Percentiles rank a stretch among this genome's conserved stretches.
Conservation (phyloP, 1,140 invertebrate species). For the Rhynchophorus ferrugineus region DNA sequence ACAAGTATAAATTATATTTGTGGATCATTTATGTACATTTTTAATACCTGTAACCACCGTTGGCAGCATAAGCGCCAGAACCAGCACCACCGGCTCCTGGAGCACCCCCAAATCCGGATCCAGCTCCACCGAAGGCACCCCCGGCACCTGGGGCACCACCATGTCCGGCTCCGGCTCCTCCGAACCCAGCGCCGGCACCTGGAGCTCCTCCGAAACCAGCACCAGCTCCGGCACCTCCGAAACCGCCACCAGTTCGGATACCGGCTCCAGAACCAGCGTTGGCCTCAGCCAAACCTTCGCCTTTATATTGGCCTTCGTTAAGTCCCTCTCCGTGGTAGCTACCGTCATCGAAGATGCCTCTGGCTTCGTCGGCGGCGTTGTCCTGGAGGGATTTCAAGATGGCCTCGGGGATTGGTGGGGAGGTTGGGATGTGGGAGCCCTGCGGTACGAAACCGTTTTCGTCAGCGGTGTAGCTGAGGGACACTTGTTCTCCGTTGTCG, state of each 20-base stretch:
- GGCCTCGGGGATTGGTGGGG: constrained; percentile 43
- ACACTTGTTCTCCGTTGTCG: constrained; percentile 46
- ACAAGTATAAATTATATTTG: too few species aligned
- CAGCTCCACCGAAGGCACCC: too few species aligned
- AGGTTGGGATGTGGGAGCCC: constrained; percentile 44
- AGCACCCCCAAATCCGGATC: too few species aligned
- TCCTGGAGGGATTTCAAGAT: constrained; percentile 46
- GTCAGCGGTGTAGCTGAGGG: constrained; percentile 50
- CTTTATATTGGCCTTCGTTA: constrained; percentile 13
- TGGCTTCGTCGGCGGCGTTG: constrained; percentile 35
- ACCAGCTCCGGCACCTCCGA: too few species aligned
- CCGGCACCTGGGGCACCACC: too few species aligned
- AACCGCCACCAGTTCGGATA: too few species aligned
- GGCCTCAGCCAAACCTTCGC: constrained; percentile 1
- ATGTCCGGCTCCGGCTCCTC: too few species aligned
- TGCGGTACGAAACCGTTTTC: constrained; percentile 49
- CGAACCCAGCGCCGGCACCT: too few species aligned
- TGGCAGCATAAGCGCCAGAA: constrained; percentile 12
- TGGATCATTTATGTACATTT: too few species aligned
- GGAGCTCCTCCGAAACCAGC: too few species aligned
- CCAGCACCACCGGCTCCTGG: not conserved
- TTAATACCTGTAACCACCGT: constrained; percentile 13
- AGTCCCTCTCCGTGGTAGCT: constrained; percentile 22
- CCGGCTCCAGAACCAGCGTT: not conserved
- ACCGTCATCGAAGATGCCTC: constrained; percentile 28